Percentiles rank a stretch among this genome's conserved stretches.
Conservation (phyloP, 1,140 invertebrate genomes). For the Yoshiicerus persimilis region DNA sequence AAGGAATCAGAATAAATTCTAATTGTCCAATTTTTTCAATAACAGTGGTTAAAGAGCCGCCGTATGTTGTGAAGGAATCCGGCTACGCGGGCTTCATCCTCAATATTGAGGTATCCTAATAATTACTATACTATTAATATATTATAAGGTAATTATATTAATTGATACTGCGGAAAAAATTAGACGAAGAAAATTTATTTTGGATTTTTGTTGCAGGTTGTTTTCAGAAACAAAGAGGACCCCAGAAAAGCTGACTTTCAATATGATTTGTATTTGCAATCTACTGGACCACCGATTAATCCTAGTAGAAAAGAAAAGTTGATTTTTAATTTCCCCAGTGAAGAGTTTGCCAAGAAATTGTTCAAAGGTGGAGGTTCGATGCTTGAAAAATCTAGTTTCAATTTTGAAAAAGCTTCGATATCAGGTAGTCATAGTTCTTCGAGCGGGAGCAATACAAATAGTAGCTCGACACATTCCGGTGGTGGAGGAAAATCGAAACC, state of each 20-base stretch:
- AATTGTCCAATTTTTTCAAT: slow-evolving; percentile 48
- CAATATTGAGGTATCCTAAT: slow-evolving; percentile 78
- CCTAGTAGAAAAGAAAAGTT: slow-evolving; percentile 72
- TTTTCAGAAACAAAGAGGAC: slow-evolving; percentile 84
- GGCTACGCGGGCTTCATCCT: slow-evolving; percentile 92
- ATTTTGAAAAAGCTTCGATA: slow-evolving; percentile 7
- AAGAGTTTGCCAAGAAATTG: slow-evolving; percentile 84
- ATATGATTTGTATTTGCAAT: slow-evolving; percentile 83
- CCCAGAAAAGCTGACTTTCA: slow-evolving; percentile 81
- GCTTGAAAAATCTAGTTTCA: slow-evolving; percentile 19
- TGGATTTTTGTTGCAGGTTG: slow-evolving; percentile 27
- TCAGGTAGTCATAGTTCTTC: neutral
- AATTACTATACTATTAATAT: too few relatives aligned
- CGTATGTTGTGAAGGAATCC: slow-evolving; percentile 86
- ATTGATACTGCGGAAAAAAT: too few relatives aligned
- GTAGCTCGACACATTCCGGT: slow-evolving; percentile 29
- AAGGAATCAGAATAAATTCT: too few relatives aligned
- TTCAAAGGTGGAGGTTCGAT: slow-evolving; percentile 79
- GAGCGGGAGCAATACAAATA: neutral
- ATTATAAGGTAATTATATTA: too few relatives aligned
- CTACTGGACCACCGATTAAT: slow-evolving; percentile 67
- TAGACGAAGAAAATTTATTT: slow-evolving; percentile 50
- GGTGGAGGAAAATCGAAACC: slow-evolving; percentile 48
- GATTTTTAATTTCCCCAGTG: slow-evolving; percentile 77
- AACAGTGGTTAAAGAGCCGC: slow-evolving; percentile 83